A percentile compares a stretch with the other conserved stretches of the same genome.
phyloP scores from a whole-genome alignment of 1,140 invertebrate species.

The Phthorimaea operculella region DNA sequence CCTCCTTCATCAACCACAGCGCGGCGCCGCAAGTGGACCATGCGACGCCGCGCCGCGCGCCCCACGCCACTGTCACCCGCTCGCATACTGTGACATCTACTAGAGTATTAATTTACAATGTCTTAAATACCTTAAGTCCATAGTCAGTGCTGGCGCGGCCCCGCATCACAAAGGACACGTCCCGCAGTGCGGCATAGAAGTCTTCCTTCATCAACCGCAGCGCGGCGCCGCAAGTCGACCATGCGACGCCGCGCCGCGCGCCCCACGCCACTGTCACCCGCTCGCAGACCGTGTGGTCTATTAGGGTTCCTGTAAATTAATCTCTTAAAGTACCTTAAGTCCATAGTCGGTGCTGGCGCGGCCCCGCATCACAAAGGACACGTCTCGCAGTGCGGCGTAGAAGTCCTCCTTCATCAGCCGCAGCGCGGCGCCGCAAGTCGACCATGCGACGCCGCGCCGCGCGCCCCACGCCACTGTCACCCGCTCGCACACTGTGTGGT shows the following conservation, averaged over 20 bases:
- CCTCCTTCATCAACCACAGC: slow-evolving; percentile 71
- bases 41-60: slow-evolving; percentile 75
- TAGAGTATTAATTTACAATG: no score
- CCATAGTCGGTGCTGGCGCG: slow-evolving; percentile 83
- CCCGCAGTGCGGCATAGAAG: slow-evolving; percentile 70
- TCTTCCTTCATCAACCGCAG: slow-evolving; percentile 71
- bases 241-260: slow-evolving; percentile 77
- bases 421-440: slow-evolving; percentile 62
- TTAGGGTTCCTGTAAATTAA: slow-evolving; percentile 17
- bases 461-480: slow-evolving; percentile 83
- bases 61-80: slow-evolving; percentile 84
- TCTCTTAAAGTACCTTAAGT: no score
- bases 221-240: slow-evolving; percentile 64
- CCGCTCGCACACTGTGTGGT: slow-evolving; percentile 82
- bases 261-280: slow-evolving; percentile 84
- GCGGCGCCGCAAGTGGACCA: slow-evolving; percentile 68
- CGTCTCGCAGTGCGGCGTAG: slow-evolving; percentile 73
- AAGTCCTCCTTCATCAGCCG: slow-evolving; percentile 68
- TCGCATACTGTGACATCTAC: slow-evolving; percentile 81
- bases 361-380: slow-evolving; percentile 77
- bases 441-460: slow-evolving; percentile 77
- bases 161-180: slow-evolving; percentile 81
- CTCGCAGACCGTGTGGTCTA: slow-evolving; percentile 81
- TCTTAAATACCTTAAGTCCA: slow-evolving; percentile 66
- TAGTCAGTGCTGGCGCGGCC: slow-evolving; percentile 77